Base-by-base conservation (phyloP, 2,797 vertebrate genomes). In the Xiphorhynchus erythropygius region DNA sequence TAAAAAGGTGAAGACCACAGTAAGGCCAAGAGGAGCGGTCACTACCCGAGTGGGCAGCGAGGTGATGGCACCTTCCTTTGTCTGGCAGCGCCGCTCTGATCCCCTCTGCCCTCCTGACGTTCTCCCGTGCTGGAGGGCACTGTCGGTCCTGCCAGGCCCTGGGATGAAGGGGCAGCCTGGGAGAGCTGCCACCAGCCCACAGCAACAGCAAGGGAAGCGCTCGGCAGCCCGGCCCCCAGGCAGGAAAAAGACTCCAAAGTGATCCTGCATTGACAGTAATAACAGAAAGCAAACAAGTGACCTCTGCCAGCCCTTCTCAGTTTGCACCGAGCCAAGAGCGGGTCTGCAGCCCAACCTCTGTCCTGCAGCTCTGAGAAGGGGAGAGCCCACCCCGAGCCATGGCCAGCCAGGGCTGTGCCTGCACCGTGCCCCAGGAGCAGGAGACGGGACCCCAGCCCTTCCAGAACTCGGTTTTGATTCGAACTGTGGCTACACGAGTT, bases 281-380 rank as follows among this genome's bases (percentile, higher is more conserved):
- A 89, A 84, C 6, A 9, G 30, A 70, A 73, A 88, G 91, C 42
- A 93, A 95, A 90, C 89, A 82, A 81, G 41, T 37, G 73, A 73
- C 59, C n/a, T 89, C 64, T 93, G 95, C 91, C 88, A 91, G 86
- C 96, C 91, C 85, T 93, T 76, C 89, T 88, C 75, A 18, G 53
- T 39, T 33, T 69, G 90, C 93, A 44, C 50, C 11, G 9, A 64
- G 89, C 87, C 94, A 92, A 8, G 93, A 93, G 76, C 70, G 67
- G 89, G 80, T 87, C 85, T 49, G 55, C 28, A 64, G 65, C 1
- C 13, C 37, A 92, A 27, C 64, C 91, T 79, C 83, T 82, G 83
- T 82, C 80, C 91, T 50, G 85, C 0, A 1, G 70, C 59, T 88
- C 94, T 79, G 14, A 82, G 69, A 56, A 93, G 65, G 91, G 81